Percentiles rank a stretch among this genome's conserved stretches.
Conservation (phyloP, 2,888 invertebrate genomes). For the Callyntrura sp. region DNA sequence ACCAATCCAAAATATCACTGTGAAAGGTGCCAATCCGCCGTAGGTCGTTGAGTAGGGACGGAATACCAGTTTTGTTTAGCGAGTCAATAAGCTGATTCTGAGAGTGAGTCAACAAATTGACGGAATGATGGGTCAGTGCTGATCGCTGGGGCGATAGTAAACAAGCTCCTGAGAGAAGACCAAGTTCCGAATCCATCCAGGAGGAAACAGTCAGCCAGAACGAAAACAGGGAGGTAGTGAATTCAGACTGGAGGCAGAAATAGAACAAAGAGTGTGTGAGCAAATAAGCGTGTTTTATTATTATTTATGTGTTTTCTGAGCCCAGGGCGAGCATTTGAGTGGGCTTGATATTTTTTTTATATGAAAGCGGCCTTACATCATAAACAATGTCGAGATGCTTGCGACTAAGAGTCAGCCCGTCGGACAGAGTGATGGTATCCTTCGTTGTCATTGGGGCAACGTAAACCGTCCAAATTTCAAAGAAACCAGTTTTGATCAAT, state of each 20-base stretch:
- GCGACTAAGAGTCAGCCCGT: slow-evolving; percentile 93
- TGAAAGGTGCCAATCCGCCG: slow-evolving; percentile 93
- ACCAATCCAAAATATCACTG: slow-evolving; percentile 94
- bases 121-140: slow-evolving; percentile 92
- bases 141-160: slow-evolving; percentile 92
- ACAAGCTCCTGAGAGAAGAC: slow-evolving; percentile 94
- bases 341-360: too few species aligned
- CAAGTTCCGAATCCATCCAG: slow-evolving; percentile 95
- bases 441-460: slow-evolving; percentile 91
- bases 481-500: slow-evolving; percentile 98
- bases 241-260: slow-evolving; percentile 89
- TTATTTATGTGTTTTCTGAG: neutral
- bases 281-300: neutral
- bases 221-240: slow-evolving; percentile 92
- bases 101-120: slow-evolving; percentile 89
- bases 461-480: slow-evolving; percentile 97
- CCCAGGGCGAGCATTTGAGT: neutral
- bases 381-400: slow-evolving; percentile 95
- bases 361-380: slow-evolving; percentile 88
- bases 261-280: neutral
- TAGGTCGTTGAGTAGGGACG: slow-evolving; percentile 90
- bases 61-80: slow-evolving; percentile 87
- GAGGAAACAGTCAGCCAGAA: slow-evolving; percentile 90
- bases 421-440: slow-evolving; percentile 93
- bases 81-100: slow-evolving; percentile 95